Evolutionary conservation across 2,113 vertebrate species (phyloP).

Genomic region (Deroptyus accipitrinus): DNA sequence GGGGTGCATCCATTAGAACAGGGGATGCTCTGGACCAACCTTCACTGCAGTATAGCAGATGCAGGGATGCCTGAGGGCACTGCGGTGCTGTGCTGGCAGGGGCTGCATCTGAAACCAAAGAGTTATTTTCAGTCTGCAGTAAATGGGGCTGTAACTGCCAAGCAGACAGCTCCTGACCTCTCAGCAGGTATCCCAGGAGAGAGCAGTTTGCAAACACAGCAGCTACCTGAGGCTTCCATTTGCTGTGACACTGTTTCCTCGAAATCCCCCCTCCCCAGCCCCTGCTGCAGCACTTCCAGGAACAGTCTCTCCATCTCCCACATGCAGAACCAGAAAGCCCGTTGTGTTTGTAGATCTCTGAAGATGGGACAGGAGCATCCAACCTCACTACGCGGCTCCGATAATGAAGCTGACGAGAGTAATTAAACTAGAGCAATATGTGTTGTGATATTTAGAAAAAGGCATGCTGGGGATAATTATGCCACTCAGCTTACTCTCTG

Average conservation of each 20-base stretch:
- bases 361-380: background rate
- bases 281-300: background rate
- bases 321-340: background rate
- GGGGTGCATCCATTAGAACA: background rate
- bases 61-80: background rate
- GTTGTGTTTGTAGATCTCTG: constrained; percentile 10
- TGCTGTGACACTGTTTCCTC: background rate
- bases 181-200: constrained; percentile 6
- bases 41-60: background rate
- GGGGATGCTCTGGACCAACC: background rate
- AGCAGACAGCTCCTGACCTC: background rate
- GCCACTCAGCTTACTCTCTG: background rate
- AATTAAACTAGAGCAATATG: constrained; percentile 3
- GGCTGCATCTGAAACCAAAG: background rate
- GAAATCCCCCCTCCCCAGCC: background rate
- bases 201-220: background rate
- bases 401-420: background rate
- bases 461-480: background rate
- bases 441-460: background rate
- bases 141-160: background rate
- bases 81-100: background rate
- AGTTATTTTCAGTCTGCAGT: background rate
- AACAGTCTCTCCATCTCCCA: background rate
- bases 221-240: background rate
- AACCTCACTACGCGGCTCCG: background rate